phyloP scores from a whole-genome alignment of 2,113 vertebrate genomes.

The Mugil cephalus region DNA sequence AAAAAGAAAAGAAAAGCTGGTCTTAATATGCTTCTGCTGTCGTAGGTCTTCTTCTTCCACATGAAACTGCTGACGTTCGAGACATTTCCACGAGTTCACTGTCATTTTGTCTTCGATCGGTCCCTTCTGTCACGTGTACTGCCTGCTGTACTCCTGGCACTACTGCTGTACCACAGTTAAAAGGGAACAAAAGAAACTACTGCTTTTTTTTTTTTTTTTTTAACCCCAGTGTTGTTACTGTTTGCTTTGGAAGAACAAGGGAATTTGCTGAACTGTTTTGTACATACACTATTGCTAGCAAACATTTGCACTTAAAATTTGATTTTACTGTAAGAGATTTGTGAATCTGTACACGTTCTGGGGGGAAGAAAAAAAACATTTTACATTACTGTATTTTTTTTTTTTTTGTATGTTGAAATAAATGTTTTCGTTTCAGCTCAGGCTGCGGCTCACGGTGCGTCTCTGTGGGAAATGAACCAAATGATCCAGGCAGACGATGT shows the following conservation, averaged over 20 bases:
- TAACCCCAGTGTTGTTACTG: constrained; percentile 73
- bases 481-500: constrained; percentile 10
- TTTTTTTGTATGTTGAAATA: constrained; percentile 81
- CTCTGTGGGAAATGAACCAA: background rate
- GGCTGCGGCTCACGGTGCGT: too few species aligned
- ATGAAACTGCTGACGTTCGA: constrained; percentile 67
- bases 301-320: constrained; percentile 87
- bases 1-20: constrained; percentile 23
- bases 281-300: constrained; percentile 82
- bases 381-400: constrained; percentile 80
- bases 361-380: constrained; percentile 48
- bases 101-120: constrained; percentile 35
- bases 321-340: constrained; percentile 82
- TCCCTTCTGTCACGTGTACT: constrained; percentile 33
- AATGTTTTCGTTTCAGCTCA: constrained; percentile 72
- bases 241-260: constrained; percentile 85
- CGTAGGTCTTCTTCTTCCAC: background rate
- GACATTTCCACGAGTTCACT: constrained; percentile 39
- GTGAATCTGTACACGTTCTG: constrained; percentile 75
- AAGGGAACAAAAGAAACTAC: constrained; percentile 79
- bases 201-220: constrained; percentile 67
- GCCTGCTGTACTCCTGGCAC: constrained; percentile 78
- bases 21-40: constrained; percentile 20
- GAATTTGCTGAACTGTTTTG: constrained; percentile 75
- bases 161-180: constrained; percentile 72